Base-by-base conservation (phyloP, 2,888 invertebrate species). In the Leptothorax acervorum region DNA sequence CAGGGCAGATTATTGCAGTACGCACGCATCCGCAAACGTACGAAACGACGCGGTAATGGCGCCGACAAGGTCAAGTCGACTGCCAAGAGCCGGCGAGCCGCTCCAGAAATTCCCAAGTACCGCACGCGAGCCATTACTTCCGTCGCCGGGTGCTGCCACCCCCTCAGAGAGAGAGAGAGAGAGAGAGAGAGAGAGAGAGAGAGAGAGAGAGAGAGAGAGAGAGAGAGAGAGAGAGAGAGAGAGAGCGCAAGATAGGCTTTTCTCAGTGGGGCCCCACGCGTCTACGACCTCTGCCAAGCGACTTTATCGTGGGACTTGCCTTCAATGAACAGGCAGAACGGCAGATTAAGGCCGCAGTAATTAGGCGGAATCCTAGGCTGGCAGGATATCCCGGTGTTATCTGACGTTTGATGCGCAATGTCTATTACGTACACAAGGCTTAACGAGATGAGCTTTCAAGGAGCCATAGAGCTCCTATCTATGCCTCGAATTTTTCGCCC, bases 341-440 rank as follows among this genome's bases (percentile, higher is more conserved):
- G 84, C 79, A 84, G 84, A 85, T 87, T 87, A 83, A 84, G 83
- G 85, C 75, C 71, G 71, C 78, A 68, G 76, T 88, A 88, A 86
- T 88, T 85, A 86, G 82, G 62, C 68, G 63, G 84, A 74, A 84
- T 85, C 83, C 60, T 75, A 31, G 42, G 23, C 63, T 28, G 55
- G 51, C 65, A 57, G 81, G 74, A 87, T 84, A 55, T 85, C 63
- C 82, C 79, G 63, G 31, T 65, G 57, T 65, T 76, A 76, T 76
- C 65, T 53, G 76, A 53, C 65, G 75, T 75, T 62, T 75, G 53
- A 66, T 35, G 63, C 42, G 55, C 68, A 15, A 76, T 66, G 18
- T 48, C 39, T 65, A 9, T 76, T 66, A 76, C 51, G 39, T 39
- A 11, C 39, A 48, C 39, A 53, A 65, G 5, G 18, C 23, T 51